Base-by-base conservation (phyloP, 2,113 vertebrate genomes). In the Acanthochromis polyacanthus region DNA sequence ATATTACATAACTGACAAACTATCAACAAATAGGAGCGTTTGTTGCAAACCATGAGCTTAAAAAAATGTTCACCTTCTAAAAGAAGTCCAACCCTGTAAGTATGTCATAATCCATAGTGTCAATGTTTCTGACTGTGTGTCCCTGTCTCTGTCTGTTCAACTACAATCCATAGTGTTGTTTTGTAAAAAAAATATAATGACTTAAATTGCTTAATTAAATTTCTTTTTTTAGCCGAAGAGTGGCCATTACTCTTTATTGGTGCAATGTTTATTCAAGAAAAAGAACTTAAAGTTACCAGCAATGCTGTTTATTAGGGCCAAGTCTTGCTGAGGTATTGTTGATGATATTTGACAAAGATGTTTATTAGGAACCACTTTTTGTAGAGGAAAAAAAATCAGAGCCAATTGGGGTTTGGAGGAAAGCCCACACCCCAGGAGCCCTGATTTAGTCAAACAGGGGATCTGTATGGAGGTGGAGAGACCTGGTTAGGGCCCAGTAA, bases 71-170 rank as follows among this genome's bases (percentile, higher is more conserved):
- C 30, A 30, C 30, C 30, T 50, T 50, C 1, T 56, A 63, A 59
- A 60, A 55, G 15, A 43, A 50, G 12, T 52, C 7, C 15, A 73
- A 81, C 75, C 9, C 32, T 63, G 8, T 75, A 45, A 50, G n/a
- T 79, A 46, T 67, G 25, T 72, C 22, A 62, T 51, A 74, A 22
- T 40, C 65, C 38, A 59, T 25, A 4, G 3, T 81, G 14, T 74
- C 43, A 48, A 7, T 79, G 63, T 70, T 57, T 76, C 32, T 75
- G 3, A 52, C 23, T 81, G 68, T 81, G 11, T 71, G 59, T 82
- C 48, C 22, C 4, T 56, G 75, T 71, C 36, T 61, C 6, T 60
- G 46, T 83, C 38, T 53, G 62, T 64, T 32, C 2, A 17, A 38
- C 23, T 48, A 53, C 9, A 46, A 9, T 50, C 25, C 50, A 12